Base-by-base conservation (phyloP, 2,888 invertebrate genomes). In the Protophormia terraenovae region DNA sequence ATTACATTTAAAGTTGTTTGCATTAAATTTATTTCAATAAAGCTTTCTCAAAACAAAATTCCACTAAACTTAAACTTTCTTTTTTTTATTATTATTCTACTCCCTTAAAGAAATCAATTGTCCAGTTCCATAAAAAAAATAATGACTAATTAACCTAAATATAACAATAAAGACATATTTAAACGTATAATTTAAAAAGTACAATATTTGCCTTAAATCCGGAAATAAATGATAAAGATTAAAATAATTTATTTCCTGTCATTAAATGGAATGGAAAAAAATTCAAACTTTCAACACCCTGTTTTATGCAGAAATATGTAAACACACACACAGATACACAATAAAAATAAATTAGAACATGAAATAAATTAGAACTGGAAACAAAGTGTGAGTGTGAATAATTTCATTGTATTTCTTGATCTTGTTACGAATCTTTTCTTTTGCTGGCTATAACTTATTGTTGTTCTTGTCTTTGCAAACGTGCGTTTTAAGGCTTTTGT, bases 191-290 rank as follows among this genome's bases (percentile, higher is more conserved):
- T n/a, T 19, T 32, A 35, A 60, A 60, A 60, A 32, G 16, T n/a
- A n/a, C n/a, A 32, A 35, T 60, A 60, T 35, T 41, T 47, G 45
- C n/a, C 60, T 53, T 22, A 64, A 35, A 55, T 55, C 38, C 82
- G 82, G 69, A 82, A 76, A 55, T 69, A 82, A 69, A 67, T 60
- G 10, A 69, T 22, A 50, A 47, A 62, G 71, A 71, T 64, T 64
- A 32, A 71, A 76, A 55, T 64, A 41, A 71, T 72, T 45, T 66
- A 80, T 82, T 76, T 82, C 62, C 75, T 38, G 82, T 32, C 53
- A 76, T 80, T 73, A 35, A 67, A 22, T 22, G 10, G 1, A 29
- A 14, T 7, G 12, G 24, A 24, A 29, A 27, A 71, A 50, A n/a
- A 2, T 27, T 66, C 16, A 66, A 41, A 45, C 45, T 35, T 55